Evolutionary conservation across 2,797 vertebrate genomes (phyloP), one percentile per base, ranked within the genome.

Genomic region (Anguilla megastoma): DNA sequence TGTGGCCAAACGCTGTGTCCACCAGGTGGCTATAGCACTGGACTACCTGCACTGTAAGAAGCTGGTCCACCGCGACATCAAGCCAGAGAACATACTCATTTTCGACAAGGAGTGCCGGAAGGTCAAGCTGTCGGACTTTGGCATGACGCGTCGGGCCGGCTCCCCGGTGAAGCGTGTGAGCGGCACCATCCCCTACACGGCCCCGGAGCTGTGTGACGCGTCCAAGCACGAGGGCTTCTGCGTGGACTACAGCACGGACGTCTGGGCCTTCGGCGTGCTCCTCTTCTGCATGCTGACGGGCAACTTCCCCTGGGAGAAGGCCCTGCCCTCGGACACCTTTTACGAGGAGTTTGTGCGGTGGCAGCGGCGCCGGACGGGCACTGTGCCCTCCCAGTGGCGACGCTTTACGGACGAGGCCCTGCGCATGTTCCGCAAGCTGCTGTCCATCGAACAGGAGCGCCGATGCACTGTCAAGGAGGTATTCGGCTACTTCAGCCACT

Each of bases 301-400:
- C 1, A 97, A 97, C 93, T 97, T 97, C 92, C 97, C 97, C 10
- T 97, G 97, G 97, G 97, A 97, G 92, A 97, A 97, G 92, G 97
- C 97, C 0, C 92, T 97, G 66, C 96, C 96, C 10, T 93, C 95
- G 0, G 97, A 97, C 91, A 94, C 96, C 48, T 97, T 97, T 93
- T 97, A 97, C 84, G 96, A 97, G 89, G 97, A 97, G 94, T 97
- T 97, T 92, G 94, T 96, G 89, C 95, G 95, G 91, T 97, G 97
- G 97, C 97, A 97, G 95, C 94, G 93, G 89, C 95, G 95, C 87
- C 92, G 95, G 85, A 92, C 92, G 0, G 91, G 92, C 89, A 45
- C 92, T 0, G 95, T 97, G 82, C 97, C 97, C 0, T 97, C 97
- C 0, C 97, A 97, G 91, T 97, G 97, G 97, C 94, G 96, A 3